phyloP scores from a whole-genome alignment of 2,797 vertebrate genomes.

The Rhynchotus rufescens region DNA sequence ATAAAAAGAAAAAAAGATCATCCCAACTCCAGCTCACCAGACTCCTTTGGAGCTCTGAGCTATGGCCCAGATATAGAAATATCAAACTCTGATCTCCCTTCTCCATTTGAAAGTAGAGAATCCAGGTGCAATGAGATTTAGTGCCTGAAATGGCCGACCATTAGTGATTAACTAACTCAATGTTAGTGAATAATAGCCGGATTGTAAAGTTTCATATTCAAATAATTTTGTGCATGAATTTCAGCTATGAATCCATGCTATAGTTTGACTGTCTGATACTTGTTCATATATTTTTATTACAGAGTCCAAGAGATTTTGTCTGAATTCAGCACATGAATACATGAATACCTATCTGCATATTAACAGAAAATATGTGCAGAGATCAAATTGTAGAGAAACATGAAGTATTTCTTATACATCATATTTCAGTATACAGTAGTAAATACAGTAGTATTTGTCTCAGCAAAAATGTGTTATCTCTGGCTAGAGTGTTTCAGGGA shows the following conservation, averaged over 20 bases:
- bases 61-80: background rate
- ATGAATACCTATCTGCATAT: background rate
- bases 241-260: background rate
- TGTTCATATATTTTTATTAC: background rate
- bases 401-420: too few relatives aligned
- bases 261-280: background rate
- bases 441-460: background rate
- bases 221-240: background rate
- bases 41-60: background rate
- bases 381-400: background rate
- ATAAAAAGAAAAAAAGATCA: background rate
- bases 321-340: background rate
- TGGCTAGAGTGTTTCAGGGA: background rate
- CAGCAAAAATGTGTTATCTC: background rate
- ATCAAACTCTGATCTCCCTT: background rate
- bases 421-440: too few relatives aligned
- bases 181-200: background rate
- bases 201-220: background rate
- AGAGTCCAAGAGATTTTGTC: background rate
- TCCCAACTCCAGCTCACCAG: accelerated
- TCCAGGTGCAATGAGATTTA: background rate
- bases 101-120: background rate
- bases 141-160: background rate
- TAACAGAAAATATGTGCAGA: background rate
- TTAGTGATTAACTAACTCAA: background rate